These are phyloP conservation scores for Trachemys scripta DNA, from an alignment of 2,113 vertebrate species.

Conservation along the genomic window DNA sequence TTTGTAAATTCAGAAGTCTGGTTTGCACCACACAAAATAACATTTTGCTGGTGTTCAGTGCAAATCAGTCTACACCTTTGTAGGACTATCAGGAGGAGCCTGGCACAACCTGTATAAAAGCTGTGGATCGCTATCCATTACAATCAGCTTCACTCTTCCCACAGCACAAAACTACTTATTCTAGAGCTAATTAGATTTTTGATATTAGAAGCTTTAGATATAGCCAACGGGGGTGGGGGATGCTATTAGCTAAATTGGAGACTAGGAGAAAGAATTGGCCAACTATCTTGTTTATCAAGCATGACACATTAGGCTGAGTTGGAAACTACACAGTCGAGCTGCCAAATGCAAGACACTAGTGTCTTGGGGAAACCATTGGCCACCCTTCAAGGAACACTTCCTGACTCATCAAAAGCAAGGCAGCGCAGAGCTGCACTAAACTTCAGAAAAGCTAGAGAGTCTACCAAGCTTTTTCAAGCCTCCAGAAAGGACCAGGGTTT, in stretches of 20 bases:
- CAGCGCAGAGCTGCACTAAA: neutral
- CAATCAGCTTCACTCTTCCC: neutral
- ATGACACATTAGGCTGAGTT: neutral
- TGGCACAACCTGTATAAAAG: neutral
- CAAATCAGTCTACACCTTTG: neutral
- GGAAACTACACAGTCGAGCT: neutral
- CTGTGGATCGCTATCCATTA: neutral
- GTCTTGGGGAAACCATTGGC: neutral
- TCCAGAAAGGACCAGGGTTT: neutral
- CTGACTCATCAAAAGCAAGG: neutral
- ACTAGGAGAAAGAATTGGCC: neutral
- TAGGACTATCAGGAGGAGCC: neutral
- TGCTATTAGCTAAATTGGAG: neutral
- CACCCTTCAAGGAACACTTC: neutral
- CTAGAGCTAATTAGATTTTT: neutral
- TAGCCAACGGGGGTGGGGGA: neutral
- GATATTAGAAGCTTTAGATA: neutral
- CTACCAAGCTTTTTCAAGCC: neutral
- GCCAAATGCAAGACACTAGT: neutral
- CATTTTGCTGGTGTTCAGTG: neutral
- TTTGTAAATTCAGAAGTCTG: neutral
- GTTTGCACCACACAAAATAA: neutral
- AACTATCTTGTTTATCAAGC: neutral
- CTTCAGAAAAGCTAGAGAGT: neutral
- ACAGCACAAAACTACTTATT: neutral